phyloP scores from a whole-genome alignment of 2,113 vertebrate genomes.

The Pseudonaja textilis region DNA sequence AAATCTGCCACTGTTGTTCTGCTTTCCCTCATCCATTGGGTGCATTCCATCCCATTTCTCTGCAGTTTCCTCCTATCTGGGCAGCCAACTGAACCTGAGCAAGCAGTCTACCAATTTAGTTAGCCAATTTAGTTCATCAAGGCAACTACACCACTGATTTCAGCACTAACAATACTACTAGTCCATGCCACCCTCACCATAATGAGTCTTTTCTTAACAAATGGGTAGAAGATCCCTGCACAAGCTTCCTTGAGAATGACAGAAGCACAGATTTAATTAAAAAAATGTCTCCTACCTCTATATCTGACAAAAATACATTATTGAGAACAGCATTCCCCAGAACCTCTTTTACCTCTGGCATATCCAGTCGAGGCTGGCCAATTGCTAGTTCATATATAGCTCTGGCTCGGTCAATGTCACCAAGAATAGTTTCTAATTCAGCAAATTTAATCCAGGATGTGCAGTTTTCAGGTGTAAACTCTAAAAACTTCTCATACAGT shows the following conservation, averaged over 20 bases:
- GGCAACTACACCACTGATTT: neutral
- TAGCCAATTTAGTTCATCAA: neutral
- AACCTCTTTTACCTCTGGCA: constrained; percentile 85
- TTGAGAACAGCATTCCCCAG: neutral
- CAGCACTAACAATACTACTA: neutral
- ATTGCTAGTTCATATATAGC: constrained; percentile 95
- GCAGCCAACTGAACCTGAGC: neutral
- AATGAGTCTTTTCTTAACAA: neutral
- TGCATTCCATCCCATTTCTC: neutral
- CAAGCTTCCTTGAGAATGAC: neutral
- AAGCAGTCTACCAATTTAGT: neutral
- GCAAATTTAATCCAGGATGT: constrained; percentile 98
- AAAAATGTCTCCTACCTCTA: neutral
- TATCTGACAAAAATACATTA: neutral
- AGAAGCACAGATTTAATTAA: neutral
- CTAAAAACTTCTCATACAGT: constrained; percentile 95
- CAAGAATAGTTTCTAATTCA: constrained; percentile 94
- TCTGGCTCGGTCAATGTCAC: constrained; percentile 85
- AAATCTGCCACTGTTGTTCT: neutral
- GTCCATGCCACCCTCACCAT: neutral
- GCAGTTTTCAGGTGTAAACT: constrained; percentile 94
- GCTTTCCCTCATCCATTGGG: neutral
- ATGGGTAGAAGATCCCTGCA: neutral
- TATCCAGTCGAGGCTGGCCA: constrained; percentile 91
- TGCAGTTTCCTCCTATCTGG: neutral